phyloP scores from a whole-genome alignment of 2,888 invertebrate species.

The Alloscopus bannaensis region DNA sequence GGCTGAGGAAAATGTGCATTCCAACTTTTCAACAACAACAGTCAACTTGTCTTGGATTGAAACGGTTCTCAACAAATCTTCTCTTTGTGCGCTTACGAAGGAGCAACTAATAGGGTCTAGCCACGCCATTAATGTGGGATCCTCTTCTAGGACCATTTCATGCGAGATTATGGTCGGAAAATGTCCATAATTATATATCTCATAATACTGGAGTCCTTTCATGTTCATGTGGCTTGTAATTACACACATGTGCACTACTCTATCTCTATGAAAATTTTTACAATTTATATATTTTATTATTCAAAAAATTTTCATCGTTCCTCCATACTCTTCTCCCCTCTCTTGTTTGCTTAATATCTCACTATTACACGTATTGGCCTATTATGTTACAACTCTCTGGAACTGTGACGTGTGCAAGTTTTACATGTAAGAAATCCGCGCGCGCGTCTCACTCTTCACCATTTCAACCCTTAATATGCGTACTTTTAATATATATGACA shows the following conservation, averaged over 20 bases:
- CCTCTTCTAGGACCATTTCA: constrained; percentile 52
- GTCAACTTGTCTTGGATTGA: constrained; percentile 39
- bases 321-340: constrained; percentile 17
- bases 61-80: constrained; percentile 23
- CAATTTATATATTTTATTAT: constrained; percentile 39
- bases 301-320: too few relatives aligned
- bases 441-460: too few relatives aligned
- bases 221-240: constrained; percentile 53
- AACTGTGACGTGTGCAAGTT: too few relatives aligned
- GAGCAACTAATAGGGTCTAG: constrained; percentile 46
- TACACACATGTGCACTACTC: constrained; percentile 32
- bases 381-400: too few relatives aligned
- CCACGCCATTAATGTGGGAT: constrained; percentile 53
- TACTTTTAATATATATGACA: too few relatives aligned
- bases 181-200: constrained; percentile 48
- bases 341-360: constrained; percentile 37
- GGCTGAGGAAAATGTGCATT: constrained; percentile 49
- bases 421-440: too few relatives aligned
- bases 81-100: constrained; percentile 21
- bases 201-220: constrained; percentile 30
- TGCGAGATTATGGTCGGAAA: constrained; percentile 59
- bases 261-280: background rate
- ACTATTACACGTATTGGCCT: too few relatives aligned
- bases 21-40: constrained; percentile 57
- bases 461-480: too few relatives aligned